phyloP scores from a whole-genome alignment of 2,113 vertebrate genomes.

The Malaclemys terrapin region DNA sequence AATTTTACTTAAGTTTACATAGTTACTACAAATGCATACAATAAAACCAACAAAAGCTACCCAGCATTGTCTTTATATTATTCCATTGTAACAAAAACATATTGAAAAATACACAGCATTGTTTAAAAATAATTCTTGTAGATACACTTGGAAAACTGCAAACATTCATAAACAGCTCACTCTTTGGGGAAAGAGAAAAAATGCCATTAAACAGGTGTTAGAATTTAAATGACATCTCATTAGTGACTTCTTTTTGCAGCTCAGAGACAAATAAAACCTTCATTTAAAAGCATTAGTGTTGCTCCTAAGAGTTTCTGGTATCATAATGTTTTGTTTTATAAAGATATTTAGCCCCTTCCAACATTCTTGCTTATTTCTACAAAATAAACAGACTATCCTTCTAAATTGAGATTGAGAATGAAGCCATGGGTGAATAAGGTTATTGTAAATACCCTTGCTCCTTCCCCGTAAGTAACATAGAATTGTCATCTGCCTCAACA shows the following conservation, averaged over 20 bases:
- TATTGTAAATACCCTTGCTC: neutral
- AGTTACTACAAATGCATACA: conserved; percentile 60
- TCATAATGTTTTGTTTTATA: conserved; percentile 84
- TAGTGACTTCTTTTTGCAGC: conserved; percentile 83
- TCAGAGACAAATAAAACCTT: conserved; percentile 85
- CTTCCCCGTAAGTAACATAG: neutral
- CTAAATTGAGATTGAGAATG: conserved; percentile 65
- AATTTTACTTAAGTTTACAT: conserved; percentile 61
- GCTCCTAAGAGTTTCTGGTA: conserved; percentile 82
- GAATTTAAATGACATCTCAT: conserved; percentile 88
- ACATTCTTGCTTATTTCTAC: conserved; percentile 77
- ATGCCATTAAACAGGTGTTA: conserved; percentile 89
- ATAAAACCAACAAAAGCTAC: conserved; percentile 58
- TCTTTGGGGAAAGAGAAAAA: conserved; percentile 85
- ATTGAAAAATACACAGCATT: conserved; percentile 71
- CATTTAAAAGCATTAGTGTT: conserved; percentile 85
- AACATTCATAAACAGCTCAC: conserved; percentile 85
- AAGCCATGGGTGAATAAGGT: conserved; percentile 52
- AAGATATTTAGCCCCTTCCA: conserved; percentile 79
- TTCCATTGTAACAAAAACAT: conserved; percentile 44
- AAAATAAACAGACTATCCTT: conserved; percentile 74
- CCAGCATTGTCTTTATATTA: conserved; percentile 53
- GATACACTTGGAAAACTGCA: conserved; percentile 81
- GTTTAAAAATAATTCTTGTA: conserved; percentile 83
- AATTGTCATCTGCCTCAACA: neutral